phyloP scores from a whole-genome alignment of 2,888 invertebrate genomes.

The Leptinotarsa haldemani region DNA sequence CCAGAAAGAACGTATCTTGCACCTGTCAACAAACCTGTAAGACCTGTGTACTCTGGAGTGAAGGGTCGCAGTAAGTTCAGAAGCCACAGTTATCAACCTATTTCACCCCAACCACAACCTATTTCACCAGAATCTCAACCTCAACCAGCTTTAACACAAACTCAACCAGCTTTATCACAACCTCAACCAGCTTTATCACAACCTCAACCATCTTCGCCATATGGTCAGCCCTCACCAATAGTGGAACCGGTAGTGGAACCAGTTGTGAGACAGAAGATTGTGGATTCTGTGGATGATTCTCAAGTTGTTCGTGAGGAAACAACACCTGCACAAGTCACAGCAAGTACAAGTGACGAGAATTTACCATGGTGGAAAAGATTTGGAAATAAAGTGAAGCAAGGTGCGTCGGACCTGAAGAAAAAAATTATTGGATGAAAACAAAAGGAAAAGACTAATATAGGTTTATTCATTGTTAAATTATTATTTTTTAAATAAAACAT shows the following conservation, averaged over 20 bases:
- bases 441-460: slow-evolving; percentile 27
- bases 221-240: too few species aligned
- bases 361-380: slow-evolving; percentile 69
- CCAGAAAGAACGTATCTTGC: slow-evolving; percentile 41
- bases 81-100: background rate
- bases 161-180: background rate
- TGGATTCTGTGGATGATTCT: background rate
- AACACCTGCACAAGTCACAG: slow-evolving; percentile 34
- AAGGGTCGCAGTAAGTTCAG: slow-evolving; percentile 23
- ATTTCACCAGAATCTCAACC: too few species aligned
- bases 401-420: slow-evolving; percentile 65
- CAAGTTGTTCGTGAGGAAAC: slow-evolving; percentile 29
- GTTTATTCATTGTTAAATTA: slow-evolving; percentile 27
- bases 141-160: too few species aligned
- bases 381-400: slow-evolving; percentile 68
- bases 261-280: background rate
- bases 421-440: slow-evolving; percentile 44
- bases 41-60: slow-evolving; percentile 26
- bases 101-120: background rate
- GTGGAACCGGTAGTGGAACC: background rate
- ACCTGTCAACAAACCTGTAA: slow-evolving; percentile 19
- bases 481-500: slow-evolving; percentile 34
- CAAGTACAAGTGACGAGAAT: slow-evolving; percentile 58
- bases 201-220: background rate
- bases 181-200: too few species aligned